These are phyloP conservation scores for Xiphophorus couchianus DNA, from an alignment of 2,113 vertebrate species.

Conservation along the genomic window DNA sequence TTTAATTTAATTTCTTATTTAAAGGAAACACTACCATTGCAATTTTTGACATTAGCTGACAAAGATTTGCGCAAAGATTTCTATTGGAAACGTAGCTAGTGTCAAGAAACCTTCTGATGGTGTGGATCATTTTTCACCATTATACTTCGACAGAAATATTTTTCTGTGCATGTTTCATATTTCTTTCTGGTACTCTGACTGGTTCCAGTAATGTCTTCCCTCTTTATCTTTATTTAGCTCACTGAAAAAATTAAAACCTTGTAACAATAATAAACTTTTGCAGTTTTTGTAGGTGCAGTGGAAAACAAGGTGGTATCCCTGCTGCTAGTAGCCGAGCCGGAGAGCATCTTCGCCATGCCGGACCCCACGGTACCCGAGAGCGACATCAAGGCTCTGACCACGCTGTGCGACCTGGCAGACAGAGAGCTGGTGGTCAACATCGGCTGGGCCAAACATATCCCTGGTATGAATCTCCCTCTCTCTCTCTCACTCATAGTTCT, in stretches of 20 bases:
- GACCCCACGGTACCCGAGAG: conserved; percentile 96
- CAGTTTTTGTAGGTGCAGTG: conserved; percentile 68
- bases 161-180: no score
- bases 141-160: not conserved
- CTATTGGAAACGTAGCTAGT: not conserved
- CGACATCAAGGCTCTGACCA: conserved; percentile 98
- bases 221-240: not conserved
- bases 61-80: no score
- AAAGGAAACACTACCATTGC: no score
- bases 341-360: conserved; percentile 98
- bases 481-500: conserved; percentile 20
- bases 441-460: conserved; percentile 99
- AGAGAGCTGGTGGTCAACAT: conserved; percentile 97
- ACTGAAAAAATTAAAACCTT: not conserved
- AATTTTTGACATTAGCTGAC: no score
- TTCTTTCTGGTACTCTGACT: no score
- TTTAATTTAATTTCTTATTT: no score
- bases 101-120: not conserved
- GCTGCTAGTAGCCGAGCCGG: conserved; percentile 95
- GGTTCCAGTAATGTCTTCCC: not conserved
- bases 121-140: not conserved
- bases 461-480: conserved; percentile 79
- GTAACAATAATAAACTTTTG: conserved; percentile 4
- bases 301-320: conserved; percentile 98
- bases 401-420: conserved; percentile 96